phyloP scores from a whole-genome alignment of 1,140 invertebrate genomes.

The Penaeus vannamei region DNA sequence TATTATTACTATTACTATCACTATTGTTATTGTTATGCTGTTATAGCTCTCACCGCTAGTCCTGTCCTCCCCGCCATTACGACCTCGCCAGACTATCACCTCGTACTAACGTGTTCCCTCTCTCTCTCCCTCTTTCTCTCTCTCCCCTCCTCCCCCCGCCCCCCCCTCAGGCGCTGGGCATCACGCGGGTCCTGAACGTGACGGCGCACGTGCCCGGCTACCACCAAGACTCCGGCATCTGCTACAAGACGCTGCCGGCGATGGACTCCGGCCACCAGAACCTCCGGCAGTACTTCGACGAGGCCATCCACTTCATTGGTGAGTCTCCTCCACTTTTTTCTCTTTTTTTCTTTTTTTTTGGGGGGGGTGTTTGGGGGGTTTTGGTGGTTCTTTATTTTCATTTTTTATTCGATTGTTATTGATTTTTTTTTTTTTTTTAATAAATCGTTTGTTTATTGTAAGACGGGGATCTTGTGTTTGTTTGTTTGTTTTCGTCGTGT shows the following conservation, averaged over 20 bases:
- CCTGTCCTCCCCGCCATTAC: too few relatives aligned
- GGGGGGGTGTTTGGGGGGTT: not conserved
- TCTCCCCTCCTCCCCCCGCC: not conserved
- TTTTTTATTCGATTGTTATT: too few relatives aligned
- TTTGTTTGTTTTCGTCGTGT: too few relatives aligned
- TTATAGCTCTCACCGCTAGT: too few relatives aligned
- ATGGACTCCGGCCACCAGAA: slow-evolving; percentile 90
- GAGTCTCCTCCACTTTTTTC: slow-evolving; percentile 71
- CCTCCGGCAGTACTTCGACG: slow-evolving; percentile 92
- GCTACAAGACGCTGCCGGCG: slow-evolving; percentile 87
- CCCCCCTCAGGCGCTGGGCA: slow-evolving; percentile 74
- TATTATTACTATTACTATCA: too few relatives aligned
- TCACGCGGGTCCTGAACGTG: slow-evolving; percentile 86
- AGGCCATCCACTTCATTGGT: slow-evolving; percentile 93
- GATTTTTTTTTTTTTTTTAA: too few relatives aligned
- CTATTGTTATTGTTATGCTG: too few relatives aligned
- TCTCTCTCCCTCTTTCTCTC: slow-evolving; percentile 54
- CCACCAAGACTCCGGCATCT: slow-evolving; percentile 80
- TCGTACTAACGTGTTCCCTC: too few relatives aligned
- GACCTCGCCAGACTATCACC: too few relatives aligned
- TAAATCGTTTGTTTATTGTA: too few relatives aligned
- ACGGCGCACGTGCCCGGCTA: slow-evolving; percentile 84
- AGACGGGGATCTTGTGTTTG: too few relatives aligned
- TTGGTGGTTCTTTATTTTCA: too few relatives aligned
- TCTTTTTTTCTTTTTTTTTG: slow-evolving; percentile 21